Evolutionary conservation across 2,888 invertebrate genomes (phyloP), one percentile per base, ranked within the genome.

Genomic region (Flexamia atlantica): DNA sequence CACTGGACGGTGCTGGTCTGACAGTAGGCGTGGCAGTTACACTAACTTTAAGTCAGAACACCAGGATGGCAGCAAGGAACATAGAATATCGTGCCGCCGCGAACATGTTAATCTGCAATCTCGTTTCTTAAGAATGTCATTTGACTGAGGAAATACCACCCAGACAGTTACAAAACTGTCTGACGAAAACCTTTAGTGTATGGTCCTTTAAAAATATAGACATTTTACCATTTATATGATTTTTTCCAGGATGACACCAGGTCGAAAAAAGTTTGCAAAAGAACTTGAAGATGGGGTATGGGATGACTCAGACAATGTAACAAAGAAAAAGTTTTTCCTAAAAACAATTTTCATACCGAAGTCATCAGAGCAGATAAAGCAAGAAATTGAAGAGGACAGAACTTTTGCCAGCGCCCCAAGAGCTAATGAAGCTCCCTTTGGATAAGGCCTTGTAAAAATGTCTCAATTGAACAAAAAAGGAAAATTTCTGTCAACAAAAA

Each of bases 211-310:
- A n/a, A n/a, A n/a, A n/a, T n/a, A n/a, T n/a, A n/a, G n/a, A n/a
- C n/a, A n/a, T n/a, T n/a, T n/a, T n/a, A n/a, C n/a, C n/a, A n/a
- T n/a, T n/a, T n/a, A 53, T 9, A 20, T 1, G 23, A 5, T 53
- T 10, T 53, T 23, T 53, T 74, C 53, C 57, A 83, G 83, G 72
- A 32, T 50, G 46, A 28, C 74, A 32, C 74, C 72, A 74, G 74
- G 46, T 25, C 46, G 46, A 57, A 25, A 36, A 23, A 76, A 23
- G 20, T 36, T 83, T 23, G 14, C 20, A 1, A 70, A 36, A 46
- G 0, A 1, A 30, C 14, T 83, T 28, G 70, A 83, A 50, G 17
- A 28, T 25, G 83, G 60, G 5, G 17, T 36, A n/a, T 72, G 46
- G 32, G 36, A 36, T n/a, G 36, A n/a, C 5, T 70, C 72, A 32